phyloP scores from a whole-genome alignment of 1,140 invertebrate species.

The Megathymus violae region DNA sequence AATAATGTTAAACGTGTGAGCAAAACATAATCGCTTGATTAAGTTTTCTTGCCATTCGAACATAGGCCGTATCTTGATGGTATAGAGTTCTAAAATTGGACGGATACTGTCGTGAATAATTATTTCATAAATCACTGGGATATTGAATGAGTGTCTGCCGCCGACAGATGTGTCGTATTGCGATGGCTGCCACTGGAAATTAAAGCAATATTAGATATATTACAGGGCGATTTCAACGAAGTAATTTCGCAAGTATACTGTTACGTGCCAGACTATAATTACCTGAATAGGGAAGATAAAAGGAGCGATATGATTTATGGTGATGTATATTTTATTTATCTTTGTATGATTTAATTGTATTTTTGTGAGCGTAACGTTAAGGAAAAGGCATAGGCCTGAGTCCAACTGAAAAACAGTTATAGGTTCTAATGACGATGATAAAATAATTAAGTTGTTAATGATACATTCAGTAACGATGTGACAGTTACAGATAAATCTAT shows the following conservation, averaged over 20 bases:
- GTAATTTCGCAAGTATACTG: slow-evolving; percentile 12
- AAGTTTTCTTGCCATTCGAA: slow-evolving; percentile 11
- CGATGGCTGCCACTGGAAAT: slow-evolving; percentile 43
- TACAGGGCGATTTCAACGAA: slow-evolving; percentile 33
- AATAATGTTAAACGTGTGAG: slow-evolving; percentile 11
- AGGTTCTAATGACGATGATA: too few species aligned
- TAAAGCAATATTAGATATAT: slow-evolving; percentile 47
- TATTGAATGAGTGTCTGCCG: slow-evolving; percentile 60
- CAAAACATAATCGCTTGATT: slow-evolving; percentile 13
- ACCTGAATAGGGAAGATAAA: not conserved
- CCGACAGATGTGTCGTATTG: slow-evolving; percentile 58
- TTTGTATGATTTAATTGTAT: not conserved
- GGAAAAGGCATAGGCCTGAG: too few species aligned
- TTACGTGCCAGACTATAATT: slow-evolving; percentile 6
- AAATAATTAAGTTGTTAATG: too few species aligned
- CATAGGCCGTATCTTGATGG: not conserved
- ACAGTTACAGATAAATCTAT: too few species aligned
- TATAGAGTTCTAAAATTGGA: slow-evolving; percentile 31
- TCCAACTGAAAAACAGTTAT: too few species aligned
- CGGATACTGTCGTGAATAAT: slow-evolving; percentile 41
- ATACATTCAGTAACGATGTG: too few species aligned
- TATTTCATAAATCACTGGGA: slow-evolving; percentile 56
- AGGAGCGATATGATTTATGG: not conserved
- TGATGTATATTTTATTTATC: not conserved
- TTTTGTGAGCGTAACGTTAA: not conserved